Evolutionary conservation across 1,140 invertebrate genomes (phyloP), one percentile per base, ranked within the genome.

Genomic region (Drosophila kikkawai): DNA sequence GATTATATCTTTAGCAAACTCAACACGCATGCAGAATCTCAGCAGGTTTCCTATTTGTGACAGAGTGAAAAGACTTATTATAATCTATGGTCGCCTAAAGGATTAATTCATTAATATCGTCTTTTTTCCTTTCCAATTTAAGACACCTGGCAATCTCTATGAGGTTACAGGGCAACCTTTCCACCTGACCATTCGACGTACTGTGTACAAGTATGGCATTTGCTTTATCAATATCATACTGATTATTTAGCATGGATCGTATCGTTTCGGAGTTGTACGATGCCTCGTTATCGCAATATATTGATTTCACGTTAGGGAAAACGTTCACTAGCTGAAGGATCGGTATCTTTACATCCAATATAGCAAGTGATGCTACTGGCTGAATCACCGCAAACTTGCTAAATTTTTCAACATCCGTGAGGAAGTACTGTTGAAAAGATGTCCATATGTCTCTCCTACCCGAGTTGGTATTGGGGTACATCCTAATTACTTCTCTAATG

Each of bases 171-270:
- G 29, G 47, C 3, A 50, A 50, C 11, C 15, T 11, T 50, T 50
- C 15, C 15, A 32, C 8, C 15, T 50, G 48, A 5, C 48, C 26
- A 15, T 50, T 50, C 4, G 47, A 29, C 22, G 47, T 50, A 29
- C 26, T 50, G 26, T 50, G 47, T 56, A 41, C 55, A 60, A 41
- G n/a, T 11, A n/a, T n/a, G 41, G n/a, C 41, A 17, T 44, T 44
- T 44, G 17, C 17, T 19, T 12, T 44, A 2, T 19, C 5, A 12
- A 44, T 19, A 44, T 44, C 17, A 11, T 44, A 19, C 12, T 44
- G 17, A 44, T 44, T 44, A 12, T 44, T 19, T 11, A 45, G 17
- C 42, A 19, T 19, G 42, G 17, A 19, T 9, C 17, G 17, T 19
- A 45, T 22, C 7, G 44, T 22, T 45, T 45, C 17, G 1, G 19